phyloP scores from a whole-genome alignment of 2,797 vertebrate species.

The Gallinago solitaria region DNA sequence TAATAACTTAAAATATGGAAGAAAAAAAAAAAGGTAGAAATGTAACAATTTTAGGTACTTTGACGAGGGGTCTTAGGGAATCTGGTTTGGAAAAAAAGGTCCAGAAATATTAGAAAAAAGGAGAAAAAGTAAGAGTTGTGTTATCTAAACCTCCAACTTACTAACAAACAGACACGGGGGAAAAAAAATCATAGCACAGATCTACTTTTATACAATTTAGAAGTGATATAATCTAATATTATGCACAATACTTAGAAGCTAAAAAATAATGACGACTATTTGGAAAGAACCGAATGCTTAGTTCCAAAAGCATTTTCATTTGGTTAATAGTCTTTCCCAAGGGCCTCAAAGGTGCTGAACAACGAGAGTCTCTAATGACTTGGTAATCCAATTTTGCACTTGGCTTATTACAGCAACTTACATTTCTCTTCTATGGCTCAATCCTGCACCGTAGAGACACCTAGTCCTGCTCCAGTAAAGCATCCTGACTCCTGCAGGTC shows the following conservation, averaged over 20 bases:
- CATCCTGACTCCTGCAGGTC: neutral
- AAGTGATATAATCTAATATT: neutral
- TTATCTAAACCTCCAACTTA: neutral
- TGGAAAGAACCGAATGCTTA: neutral
- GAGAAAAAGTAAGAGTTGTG: neutral
- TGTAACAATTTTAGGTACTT: neutral
- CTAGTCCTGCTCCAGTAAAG: neutral
- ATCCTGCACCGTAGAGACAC: rapidly evolving
- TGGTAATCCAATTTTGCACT: conserved; percentile 41
- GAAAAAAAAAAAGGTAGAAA: neutral
- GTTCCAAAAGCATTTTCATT: neutral
- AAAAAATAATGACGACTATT: neutral
- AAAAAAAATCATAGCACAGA: neutral
- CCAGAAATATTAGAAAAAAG: neutral
- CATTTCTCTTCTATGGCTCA: neutral
- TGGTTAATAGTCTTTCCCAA: conserved; percentile 21
- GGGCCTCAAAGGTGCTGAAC: conserved; percentile 7
- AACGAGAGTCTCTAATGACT: conserved; percentile 25
- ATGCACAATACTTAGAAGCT: neutral
- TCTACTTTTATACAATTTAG: neutral
- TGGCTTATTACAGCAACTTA: conserved; percentile 16
- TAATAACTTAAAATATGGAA: neutral
- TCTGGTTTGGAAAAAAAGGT: neutral
- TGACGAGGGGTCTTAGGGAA: neutral
- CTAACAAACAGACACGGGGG: rapidly evolving